A percentile compares a stretch with the other conserved stretches of the same genome.
phyloP scores from a whole-genome alignment of 2,113 vertebrate genomes.

The Aleadryas rufinucha region DNA sequence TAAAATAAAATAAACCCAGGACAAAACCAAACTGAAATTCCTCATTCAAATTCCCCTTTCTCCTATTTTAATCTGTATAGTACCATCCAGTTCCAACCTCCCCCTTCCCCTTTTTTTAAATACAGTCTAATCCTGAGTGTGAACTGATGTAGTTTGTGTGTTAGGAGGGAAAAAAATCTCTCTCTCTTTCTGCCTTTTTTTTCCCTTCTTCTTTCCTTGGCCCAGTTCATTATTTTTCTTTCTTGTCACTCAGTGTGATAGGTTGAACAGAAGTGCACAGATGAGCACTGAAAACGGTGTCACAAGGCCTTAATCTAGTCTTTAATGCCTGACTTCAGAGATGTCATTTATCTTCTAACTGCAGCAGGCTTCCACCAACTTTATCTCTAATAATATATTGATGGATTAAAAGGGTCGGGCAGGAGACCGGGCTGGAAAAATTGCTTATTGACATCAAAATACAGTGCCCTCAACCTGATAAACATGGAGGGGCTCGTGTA shows the following conservation, averaged over 20 bases:
- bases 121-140: constrained; percentile 80
- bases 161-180: constrained; percentile 70
- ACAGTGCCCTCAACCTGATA: constrained; percentile 99
- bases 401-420: constrained; percentile 99
- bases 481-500: constrained; percentile 95
- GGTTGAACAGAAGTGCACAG: constrained; percentile 99
- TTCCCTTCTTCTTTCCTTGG: constrained; percentile 86
- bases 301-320: constrained; percentile 99
- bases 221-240: constrained; percentile 99
- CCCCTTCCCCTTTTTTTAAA: constrained; percentile 74
- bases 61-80: constrained; percentile 73
- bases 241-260: constrained; percentile 99
- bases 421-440: constrained; percentile 99
- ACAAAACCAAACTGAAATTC: constrained; percentile 52
- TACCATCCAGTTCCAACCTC: constrained; percentile 63
- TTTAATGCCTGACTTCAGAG: constrained; percentile 99
- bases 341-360: constrained; percentile 99
- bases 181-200: constrained; percentile 81
- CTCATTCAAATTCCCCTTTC: constrained; percentile 48
- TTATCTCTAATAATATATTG: constrained; percentile 99
- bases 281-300: constrained; percentile 99
- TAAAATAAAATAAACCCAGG: not conserved
- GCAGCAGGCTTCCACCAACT: constrained; percentile 99
- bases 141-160: constrained; percentile 82
- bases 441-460: constrained; percentile 99